phyloP scores from a whole-genome alignment of 1,140 invertebrate species.

The Diorhabda sublineata region DNA sequence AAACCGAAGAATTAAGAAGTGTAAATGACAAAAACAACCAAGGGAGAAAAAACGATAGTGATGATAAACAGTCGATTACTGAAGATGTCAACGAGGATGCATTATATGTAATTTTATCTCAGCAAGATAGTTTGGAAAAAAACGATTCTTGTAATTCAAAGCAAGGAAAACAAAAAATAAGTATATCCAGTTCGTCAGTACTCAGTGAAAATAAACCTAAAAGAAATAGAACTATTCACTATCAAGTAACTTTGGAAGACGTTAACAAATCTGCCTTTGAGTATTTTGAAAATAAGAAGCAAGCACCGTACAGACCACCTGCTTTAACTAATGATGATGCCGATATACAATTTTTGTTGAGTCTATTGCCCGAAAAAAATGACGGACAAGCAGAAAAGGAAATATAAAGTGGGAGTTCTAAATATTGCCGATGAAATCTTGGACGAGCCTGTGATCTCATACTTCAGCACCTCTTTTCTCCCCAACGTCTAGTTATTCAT shows the following conservation, averaged over 20 bases:
- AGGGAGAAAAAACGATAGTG: conserved; percentile 16
- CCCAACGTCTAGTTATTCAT: too few relatives aligned
- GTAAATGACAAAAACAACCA: conserved; percentile 15
- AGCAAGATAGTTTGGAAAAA: conserved; percentile 11
- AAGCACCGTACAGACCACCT: conserved; percentile 16
- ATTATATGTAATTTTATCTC: conserved; percentile 14
- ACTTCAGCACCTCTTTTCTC: too few relatives aligned
- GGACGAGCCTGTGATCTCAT: too few relatives aligned
- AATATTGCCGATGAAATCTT: too few relatives aligned
- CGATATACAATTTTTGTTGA: conserved; percentile 27
- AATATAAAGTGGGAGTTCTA: conserved; percentile 29
- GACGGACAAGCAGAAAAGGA: conserved; percentile 24
- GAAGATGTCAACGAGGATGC: conserved; percentile 17
- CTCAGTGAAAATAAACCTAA: conserved; percentile 7
- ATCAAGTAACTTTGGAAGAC: conserved; percentile 17
- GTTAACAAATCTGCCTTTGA: conserved; percentile 18
- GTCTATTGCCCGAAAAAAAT: conserved; percentile 26
- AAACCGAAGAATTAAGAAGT: conserved; percentile 8
- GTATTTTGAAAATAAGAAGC: conserved; percentile 18
- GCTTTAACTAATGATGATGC: conserved; percentile 21
- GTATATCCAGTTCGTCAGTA: conserved; percentile 6
- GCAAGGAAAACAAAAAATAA: conserved; percentile 21
- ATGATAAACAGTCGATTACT: conserved; percentile 19
- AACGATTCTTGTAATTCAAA: conserved; percentile 14
- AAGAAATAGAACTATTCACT: conserved; percentile 17